Evolutionary conservation across 2,797 vertebrate species (phyloP), one percentile per base, ranked within the genome.

Genomic region (Pseudochaenichthys georgianus): DNA sequence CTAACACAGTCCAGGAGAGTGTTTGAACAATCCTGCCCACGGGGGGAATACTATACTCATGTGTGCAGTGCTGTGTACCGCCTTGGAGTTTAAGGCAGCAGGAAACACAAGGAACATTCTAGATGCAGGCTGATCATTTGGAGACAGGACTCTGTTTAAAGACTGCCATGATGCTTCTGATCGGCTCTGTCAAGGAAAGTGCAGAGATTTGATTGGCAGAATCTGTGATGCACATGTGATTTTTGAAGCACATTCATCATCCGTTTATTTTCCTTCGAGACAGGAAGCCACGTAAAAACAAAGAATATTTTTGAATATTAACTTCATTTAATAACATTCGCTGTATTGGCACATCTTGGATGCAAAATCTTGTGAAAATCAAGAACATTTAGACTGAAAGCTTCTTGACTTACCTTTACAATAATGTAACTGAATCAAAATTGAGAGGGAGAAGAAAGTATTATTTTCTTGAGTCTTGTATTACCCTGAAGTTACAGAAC

Each of bases 401-500:
- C 34, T 9, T 21, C n/a, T 64, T 51, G 47, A 47, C 28, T 28
- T 28, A 5, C 47, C 63, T 21, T 45, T 42, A 41, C 38, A 50
- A 23, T 41, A 21, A 38, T 38, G 34, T 12, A 17, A 23, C 13
- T 38, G n/a, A 55, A n/a, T 0, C 28, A 0, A 23, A 50, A 47
- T 12, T 12, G 34, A 47, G 38, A 34, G 47, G 16, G 12, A 55
- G 52, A 63, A 47, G 53, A 16, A 15, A 19, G 42, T 10, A 21
- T 5, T 63, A 10, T 45, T 16, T 45, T 64, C 34, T 50, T 46
- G 48, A 75, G 65, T 73, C 57, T 58, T 76, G 47, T 10, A 47
- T 58, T 15, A 6, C 64, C 41, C 64, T 43, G 9, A 61, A 45
- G 19, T 42, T 28, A 31, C 60, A 21, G 9, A 28, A 1, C 28